Percentiles rank a stretch among this genome's conserved stretches.
These are phyloP conservation scores for Blennius ocellaris DNA, from an alignment of 2,113 vertebrate species.

Conservation along the genomic window DNA sequence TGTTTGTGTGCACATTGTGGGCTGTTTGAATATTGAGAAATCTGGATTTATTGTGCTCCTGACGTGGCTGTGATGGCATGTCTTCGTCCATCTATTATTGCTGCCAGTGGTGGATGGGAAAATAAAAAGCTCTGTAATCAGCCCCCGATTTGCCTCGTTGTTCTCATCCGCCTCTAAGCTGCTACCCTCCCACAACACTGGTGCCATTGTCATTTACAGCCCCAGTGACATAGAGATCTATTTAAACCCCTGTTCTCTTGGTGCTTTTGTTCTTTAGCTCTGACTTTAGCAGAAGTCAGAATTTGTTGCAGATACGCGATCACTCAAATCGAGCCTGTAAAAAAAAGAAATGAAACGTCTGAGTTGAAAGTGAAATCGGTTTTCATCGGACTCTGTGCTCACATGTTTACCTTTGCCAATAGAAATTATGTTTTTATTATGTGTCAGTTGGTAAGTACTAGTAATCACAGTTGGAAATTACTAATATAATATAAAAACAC, in stretches of 20 bases:
- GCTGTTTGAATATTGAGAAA: constrained; percentile 57
- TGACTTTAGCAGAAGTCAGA: constrained; percentile 43
- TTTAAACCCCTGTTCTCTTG: constrained; percentile 28
- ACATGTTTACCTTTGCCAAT: too few species aligned
- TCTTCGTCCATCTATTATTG: constrained; percentile 56
- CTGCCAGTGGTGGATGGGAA: constrained; percentile 42
- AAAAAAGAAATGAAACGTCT: constrained; percentile 1
- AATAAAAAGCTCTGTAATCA: constrained; percentile 61
- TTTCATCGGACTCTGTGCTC: background rate
- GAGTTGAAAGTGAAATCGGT: constrained; percentile 12
- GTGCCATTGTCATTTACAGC: constrained; percentile 48
- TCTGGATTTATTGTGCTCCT: constrained; percentile 55
- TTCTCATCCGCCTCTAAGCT: background rate
- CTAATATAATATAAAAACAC: too few species aligned
- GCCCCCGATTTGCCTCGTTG: background rate
- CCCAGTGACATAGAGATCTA: constrained; percentile 46
- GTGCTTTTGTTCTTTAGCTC: constrained; percentile 23
- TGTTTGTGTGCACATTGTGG: constrained; percentile 23
- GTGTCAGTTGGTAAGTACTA: background rate
- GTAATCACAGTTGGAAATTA: background rate
- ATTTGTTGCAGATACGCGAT: constrained; percentile 23
- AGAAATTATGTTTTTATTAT: background rate
- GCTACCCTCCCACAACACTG: constrained; percentile 18
- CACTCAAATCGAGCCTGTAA: background rate
- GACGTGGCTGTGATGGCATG: constrained; percentile 62